Evolutionary conservation across 2,797 vertebrate species (phyloP).

Genomic region (Leptodactylus fallax): DNA sequence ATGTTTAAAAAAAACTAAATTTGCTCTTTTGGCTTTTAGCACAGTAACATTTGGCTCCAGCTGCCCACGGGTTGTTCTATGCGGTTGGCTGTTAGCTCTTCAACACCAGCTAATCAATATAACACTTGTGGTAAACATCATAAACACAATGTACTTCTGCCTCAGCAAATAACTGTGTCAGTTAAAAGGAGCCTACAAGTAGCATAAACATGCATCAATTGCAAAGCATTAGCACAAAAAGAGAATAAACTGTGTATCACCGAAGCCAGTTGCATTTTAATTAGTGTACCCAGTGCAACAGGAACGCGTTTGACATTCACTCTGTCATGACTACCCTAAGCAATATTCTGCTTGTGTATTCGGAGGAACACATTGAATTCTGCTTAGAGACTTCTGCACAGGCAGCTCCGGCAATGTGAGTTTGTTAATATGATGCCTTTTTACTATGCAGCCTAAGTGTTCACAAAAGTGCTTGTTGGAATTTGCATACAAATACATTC

Average conservation of each 20-base stretch:
- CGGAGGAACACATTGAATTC: conserved; percentile 36
- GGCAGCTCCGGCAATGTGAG: conserved; percentile 25
- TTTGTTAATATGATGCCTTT: conserved; percentile 52
- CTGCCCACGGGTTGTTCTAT: conserved; percentile 30
- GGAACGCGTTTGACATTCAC: conserved; percentile 51
- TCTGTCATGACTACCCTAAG: conserved; percentile 46
- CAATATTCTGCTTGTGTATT: conserved; percentile 48
- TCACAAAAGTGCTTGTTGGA: conserved; percentile 45
- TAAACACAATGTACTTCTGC: conserved; percentile 52
- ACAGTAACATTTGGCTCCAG: conserved; percentile 52
- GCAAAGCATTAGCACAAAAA: conserved; percentile 52
- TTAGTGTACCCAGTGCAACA: conserved; percentile 47
- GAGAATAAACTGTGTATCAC: conserved; percentile 35
- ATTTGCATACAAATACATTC: conserved; percentile 63
- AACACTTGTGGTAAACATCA: conserved; percentile 58
- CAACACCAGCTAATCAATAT: conserved; percentile 56
- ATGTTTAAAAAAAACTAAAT: conserved; percentile 5
- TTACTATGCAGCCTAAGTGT: conserved; percentile 48
- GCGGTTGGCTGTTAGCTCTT: conserved; percentile 53
- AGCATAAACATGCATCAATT: conserved; percentile 52
- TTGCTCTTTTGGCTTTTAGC: conserved; percentile 28
- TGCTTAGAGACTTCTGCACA: conserved; percentile 49
- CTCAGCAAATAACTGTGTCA: conserved; percentile 47
- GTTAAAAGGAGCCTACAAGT: conserved; percentile 43
- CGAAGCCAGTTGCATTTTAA: conserved; percentile 51